Evolutionary conservation across 2,888 invertebrate species (phyloP).

Genomic region (Dasysyrphus tricinctus): DNA sequence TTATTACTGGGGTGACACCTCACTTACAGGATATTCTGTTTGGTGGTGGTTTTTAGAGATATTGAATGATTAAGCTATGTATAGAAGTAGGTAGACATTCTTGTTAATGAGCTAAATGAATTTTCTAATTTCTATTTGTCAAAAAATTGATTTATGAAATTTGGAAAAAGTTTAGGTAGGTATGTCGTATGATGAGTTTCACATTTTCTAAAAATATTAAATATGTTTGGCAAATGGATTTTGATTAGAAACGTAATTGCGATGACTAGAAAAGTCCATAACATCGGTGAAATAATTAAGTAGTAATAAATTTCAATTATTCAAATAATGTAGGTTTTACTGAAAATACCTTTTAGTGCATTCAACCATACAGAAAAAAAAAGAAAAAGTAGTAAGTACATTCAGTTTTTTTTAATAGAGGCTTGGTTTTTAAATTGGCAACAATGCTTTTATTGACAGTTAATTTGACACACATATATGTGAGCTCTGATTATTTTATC

Average conservation of each 20-base stretch:
- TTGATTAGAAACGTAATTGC: conserved; percentile 21
- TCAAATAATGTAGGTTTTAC: background rate
- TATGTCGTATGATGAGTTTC: background rate
- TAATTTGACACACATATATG: no score
- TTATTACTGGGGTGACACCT: conserved; percentile 36
- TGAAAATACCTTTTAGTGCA: background rate
- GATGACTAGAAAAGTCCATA: conserved; percentile 19
- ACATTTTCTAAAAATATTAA: background rate
- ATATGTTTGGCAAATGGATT: conserved; percentile 11
- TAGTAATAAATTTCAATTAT: conserved; percentile 11
- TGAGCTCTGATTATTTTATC: no score
- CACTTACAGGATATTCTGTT: background rate
- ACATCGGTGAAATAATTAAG: background rate
- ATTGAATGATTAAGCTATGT: background rate
- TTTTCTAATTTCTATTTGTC: conserved; percentile 52
- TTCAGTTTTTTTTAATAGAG: no score
- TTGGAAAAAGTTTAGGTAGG: background rate
- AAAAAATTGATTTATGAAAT: conserved; percentile 57
- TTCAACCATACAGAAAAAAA: background rate
- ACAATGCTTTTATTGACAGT: no score
- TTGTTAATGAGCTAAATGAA: conserved; percentile 18
- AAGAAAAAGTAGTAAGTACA: no score
- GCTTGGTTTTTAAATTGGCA: no score
- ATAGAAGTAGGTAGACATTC: background rate
- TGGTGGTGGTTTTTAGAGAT: background rate